Evolutionary conservation across 2,797 vertebrate species (phyloP).

Genomic region (Sebastes itinus): DNA sequence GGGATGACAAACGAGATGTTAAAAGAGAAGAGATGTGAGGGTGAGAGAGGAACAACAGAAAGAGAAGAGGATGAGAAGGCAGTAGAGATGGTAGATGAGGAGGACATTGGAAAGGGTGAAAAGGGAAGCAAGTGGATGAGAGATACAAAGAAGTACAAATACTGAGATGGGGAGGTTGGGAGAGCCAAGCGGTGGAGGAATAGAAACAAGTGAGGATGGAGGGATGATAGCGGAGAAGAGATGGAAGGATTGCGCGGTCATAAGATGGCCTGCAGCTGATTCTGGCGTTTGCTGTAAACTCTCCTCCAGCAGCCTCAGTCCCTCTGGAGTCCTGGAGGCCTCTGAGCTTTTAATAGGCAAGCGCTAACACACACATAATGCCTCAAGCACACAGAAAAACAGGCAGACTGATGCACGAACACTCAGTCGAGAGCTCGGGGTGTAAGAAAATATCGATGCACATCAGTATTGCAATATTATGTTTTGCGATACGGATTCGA

Average conservation of each 20-base stretch:
- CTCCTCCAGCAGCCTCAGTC: not conserved
- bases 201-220: not conserved
- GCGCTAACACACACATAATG: not conserved
- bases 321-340: not conserved
- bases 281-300: not conserved
- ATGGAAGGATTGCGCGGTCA: not conserved
- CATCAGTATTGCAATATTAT: too few relatives aligned
- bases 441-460: too few relatives aligned
- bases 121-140: not conserved
- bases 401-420: not conserved
- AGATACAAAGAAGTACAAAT: not conserved
- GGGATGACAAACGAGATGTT: not conserved
- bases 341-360: conserved; percentile 1
- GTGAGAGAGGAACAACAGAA: not conserved
- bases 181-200: not conserved
- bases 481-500: too few relatives aligned
- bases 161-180: not conserved
- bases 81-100: not conserved
- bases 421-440: not conserved
- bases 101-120: not conserved
- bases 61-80: not conserved
- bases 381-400: not conserved
- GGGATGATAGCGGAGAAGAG: not conserved
- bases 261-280: not conserved
- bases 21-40: not conserved